Conservation (phyloP, 2,888 invertebrate species). For the Tenodera sinensis region DNA sequence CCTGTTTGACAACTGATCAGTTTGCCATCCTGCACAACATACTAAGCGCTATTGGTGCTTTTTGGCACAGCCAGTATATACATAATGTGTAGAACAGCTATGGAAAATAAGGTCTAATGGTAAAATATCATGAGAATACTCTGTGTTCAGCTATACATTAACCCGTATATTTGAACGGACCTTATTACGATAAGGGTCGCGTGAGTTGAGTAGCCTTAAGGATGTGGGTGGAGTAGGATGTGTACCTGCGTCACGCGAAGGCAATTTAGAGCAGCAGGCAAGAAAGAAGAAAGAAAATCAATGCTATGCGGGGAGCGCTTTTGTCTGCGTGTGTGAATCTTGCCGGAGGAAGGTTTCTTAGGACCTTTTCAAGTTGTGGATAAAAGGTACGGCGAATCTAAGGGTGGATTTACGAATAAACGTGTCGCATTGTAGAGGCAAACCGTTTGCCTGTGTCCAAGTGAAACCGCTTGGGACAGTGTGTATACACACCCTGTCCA, state of each 20-base stretch:
- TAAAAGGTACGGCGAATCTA: background rate
- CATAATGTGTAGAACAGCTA: too few species aligned
- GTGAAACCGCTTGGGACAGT: background rate
- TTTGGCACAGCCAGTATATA: too few species aligned
- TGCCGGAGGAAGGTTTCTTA: background rate
- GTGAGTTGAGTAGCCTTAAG: background rate
- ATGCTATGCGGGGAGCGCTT: background rate
- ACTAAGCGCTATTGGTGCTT: too few species aligned
- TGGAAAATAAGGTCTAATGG: too few species aligned
- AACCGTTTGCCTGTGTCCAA: background rate
- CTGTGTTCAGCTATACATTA: too few species aligned
- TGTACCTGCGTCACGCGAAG: constrained; percentile 3
- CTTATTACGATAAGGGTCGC: background rate
- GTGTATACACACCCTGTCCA: too few species aligned
- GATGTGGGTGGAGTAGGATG: background rate
- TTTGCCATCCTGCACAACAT: too few species aligned
- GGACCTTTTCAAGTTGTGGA: background rate
- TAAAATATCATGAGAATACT: too few species aligned
- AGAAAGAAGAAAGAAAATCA: constrained; percentile 7
- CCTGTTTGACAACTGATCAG: too few species aligned
- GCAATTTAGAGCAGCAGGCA: background rate
- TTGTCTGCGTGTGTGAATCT: background rate
- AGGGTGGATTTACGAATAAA: background rate
- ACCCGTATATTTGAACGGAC: background rate
- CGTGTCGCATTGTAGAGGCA: too few species aligned